These are phyloP conservation scores for Clarias macrocephalus DNA, from an alignment of 2,113 vertebrate genomes.

Conservation along the genomic window DNA sequence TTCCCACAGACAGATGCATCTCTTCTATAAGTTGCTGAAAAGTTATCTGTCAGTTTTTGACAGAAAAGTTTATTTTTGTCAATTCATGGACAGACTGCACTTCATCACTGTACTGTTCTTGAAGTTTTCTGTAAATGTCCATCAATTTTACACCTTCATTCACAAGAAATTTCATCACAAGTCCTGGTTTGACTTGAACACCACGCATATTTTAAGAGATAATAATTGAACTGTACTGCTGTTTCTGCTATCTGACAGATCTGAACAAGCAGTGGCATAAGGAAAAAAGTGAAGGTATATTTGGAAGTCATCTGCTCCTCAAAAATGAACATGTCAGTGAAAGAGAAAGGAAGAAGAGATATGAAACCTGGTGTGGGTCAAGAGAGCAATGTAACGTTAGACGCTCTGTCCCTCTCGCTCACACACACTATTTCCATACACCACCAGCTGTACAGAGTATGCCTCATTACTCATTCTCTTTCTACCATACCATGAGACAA, in stretches of 20 bases:
- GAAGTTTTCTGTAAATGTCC: too few species aligned
- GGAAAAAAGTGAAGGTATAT: constrained; percentile 59
- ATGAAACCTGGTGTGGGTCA: constrained; percentile 52
- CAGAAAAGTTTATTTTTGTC: too few species aligned
- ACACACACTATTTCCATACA: background rate
- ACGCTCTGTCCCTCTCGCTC: constrained; percentile 33
- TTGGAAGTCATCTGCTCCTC: constrained; percentile 65
- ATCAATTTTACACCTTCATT: too few species aligned
- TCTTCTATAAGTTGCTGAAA: too few species aligned
- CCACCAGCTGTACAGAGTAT: constrained; percentile 32
- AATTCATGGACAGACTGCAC: too few species aligned
- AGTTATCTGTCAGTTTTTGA: too few species aligned
- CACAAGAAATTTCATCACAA: too few species aligned
- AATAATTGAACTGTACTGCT: background rate
- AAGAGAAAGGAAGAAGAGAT: constrained; percentile 50
- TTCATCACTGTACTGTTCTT: too few species aligned
- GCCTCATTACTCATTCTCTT: constrained; percentile 28
- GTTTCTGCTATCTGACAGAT: constrained; percentile 49
- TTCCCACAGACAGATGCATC: too few species aligned
- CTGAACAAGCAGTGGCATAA: background rate
- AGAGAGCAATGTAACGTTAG: constrained; percentile 58
- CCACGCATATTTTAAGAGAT: background rate
- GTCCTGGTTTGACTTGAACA: too few species aligned
- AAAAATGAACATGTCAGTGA: constrained; percentile 50
- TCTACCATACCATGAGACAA: constrained; percentile 46